These are phyloP conservation scores for Trinorchestia longiramus DNA, from an alignment of 1,140 invertebrate genomes.

Conservation along the genomic window DNA sequence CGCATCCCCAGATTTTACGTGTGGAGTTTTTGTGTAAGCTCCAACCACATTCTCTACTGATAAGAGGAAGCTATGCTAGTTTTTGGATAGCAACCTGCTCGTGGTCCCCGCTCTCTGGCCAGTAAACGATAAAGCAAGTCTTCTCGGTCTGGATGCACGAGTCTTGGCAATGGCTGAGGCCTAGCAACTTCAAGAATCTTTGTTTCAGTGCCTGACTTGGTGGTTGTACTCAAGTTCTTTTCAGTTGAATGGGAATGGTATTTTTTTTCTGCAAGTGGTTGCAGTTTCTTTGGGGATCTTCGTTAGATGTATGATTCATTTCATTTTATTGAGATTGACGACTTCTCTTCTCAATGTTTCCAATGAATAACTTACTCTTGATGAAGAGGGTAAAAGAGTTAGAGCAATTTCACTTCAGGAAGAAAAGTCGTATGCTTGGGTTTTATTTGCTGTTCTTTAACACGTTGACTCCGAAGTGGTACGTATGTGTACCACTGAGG, in stretches of 20 bases:
- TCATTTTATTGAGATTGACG: neutral
- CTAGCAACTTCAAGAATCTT: neutral
- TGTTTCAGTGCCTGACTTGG: neutral
- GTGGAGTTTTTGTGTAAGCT: neutral
- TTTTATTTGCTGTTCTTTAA: too few species aligned
- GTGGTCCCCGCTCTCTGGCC: neutral
- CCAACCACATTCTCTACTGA: neutral
- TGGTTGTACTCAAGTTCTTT: neutral
- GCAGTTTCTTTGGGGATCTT: neutral
- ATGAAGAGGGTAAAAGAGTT: neutral
- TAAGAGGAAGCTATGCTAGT: neutral
- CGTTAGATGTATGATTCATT: neutral
- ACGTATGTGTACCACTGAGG: too few species aligned
- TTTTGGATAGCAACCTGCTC: neutral
- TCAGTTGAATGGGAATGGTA: neutral
- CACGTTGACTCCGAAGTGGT: too few species aligned
- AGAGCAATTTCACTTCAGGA: neutral
- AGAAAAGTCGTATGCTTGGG: too few species aligned
- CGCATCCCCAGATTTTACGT: neutral
- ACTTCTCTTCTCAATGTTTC: neutral
- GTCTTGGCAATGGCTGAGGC: neutral
- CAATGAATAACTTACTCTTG: neutral
- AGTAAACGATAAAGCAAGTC: neutral
- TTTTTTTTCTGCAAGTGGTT: neutral
- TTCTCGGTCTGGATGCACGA: neutral